A percentile compares a stretch with the other conserved stretches of the same genome.
phyloP scores from a whole-genome alignment of 2,797 vertebrate species.

The Rhynchotus rufescens region DNA sequence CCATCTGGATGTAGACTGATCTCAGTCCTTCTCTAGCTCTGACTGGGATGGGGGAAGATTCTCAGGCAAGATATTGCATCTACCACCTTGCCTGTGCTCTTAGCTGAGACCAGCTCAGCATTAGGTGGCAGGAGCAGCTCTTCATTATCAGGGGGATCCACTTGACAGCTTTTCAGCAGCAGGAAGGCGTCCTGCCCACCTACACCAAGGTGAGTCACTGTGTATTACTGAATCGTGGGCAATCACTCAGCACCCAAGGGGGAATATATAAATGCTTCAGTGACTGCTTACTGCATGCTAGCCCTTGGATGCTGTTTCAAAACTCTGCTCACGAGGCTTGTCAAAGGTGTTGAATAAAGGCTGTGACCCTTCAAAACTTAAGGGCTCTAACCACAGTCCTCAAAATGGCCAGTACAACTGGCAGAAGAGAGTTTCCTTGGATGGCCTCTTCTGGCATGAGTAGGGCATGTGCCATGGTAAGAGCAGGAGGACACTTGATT shows the following conservation, averaged over 20 bases:
- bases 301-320: neutral
- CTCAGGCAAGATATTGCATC: neutral
- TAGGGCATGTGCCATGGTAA: fast-evolving
- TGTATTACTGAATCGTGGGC: fast-evolving
- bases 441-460: neutral
- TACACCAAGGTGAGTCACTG: fast-evolving
- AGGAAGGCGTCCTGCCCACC: neutral
- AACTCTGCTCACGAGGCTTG: neutral
- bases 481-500: neutral
- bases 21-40: constrained; percentile 7
- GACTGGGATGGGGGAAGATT: neutral
- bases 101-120: neutral
- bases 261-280: neutral
- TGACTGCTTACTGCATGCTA: neutral
- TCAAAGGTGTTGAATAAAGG: neutral
- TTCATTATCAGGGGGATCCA: neutral
- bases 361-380: neutral
- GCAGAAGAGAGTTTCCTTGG: neutral
- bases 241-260: neutral
- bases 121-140: neutral
- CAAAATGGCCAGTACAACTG: neutral
- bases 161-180: neutral
- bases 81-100: neutral
- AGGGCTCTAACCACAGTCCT: neutral
- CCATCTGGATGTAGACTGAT: neutral